A percentile compares a stretch with the other conserved stretches of the same genome.
phyloP scores from a whole-genome alignment of 2,888 invertebrate species.

The Synanthedon tipuliformis region DNA sequence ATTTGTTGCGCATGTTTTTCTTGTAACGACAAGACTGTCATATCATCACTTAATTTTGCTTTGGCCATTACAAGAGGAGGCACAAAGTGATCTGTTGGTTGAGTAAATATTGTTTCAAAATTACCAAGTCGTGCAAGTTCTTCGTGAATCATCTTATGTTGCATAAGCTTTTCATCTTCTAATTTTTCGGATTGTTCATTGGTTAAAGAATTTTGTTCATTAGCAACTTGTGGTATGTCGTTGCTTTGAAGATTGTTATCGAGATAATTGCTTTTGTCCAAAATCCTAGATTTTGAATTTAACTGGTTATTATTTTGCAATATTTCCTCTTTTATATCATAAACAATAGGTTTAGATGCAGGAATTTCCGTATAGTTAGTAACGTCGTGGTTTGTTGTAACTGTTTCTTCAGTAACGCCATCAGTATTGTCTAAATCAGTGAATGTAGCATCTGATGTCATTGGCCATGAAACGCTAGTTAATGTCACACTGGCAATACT shows the following conservation, averaged over 20 bases:
- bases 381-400: conserved; percentile 34
- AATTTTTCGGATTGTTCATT: conserved; percentile 40
- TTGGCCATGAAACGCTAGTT: conserved; percentile 24
- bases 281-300: conserved; percentile 9
- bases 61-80: conserved; percentile 66
- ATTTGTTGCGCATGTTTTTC: conserved; percentile 60
- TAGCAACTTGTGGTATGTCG: conserved; percentile 37
- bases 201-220: conserved; percentile 26
- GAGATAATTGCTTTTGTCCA: conserved; percentile 30
- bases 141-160: conserved; percentile 55
- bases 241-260: conserved; percentile 43
- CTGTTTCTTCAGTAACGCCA: conserved; percentile 30
- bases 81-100: conserved; percentile 62
- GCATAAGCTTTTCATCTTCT: conserved; percentile 48
- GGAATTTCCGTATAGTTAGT: conserved; percentile 19
- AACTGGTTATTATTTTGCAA: conserved; percentile 12
- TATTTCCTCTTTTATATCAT: background rate
- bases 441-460: conserved; percentile 24
- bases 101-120: conserved; percentile 58
- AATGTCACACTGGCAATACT: conserved; percentile 24
- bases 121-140: conserved; percentile 55
- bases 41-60: conserved; percentile 59
- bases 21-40: conserved; percentile 60
- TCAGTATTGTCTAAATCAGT: conserved; percentile 40
- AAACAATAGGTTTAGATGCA: conserved; percentile 17